Conservation (phyloP, 2,113 vertebrate species). For the Haliaeetus leucogaster region DNA sequence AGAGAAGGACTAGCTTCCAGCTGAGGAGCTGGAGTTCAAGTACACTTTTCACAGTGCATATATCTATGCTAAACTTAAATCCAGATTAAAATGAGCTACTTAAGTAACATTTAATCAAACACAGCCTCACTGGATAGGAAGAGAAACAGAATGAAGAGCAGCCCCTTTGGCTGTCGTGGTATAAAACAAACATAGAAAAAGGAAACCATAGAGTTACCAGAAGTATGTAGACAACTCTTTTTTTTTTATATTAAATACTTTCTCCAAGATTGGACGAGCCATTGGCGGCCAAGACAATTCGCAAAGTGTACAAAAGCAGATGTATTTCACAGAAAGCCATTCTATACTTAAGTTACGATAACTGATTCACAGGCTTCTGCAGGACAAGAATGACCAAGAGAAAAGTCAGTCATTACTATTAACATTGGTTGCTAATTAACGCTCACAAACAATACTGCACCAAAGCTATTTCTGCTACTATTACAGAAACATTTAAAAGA, state of each 20-base stretch:
- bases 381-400: background rate
- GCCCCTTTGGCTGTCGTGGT: background rate
- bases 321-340: background rate
- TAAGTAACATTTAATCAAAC: background rate
- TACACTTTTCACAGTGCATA: background rate
- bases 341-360: background rate
- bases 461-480: background rate
- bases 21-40: background rate
- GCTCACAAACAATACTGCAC: background rate
- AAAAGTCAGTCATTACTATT: background rate
- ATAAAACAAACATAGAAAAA: background rate
- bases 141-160: background rate
- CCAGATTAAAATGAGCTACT: background rate
- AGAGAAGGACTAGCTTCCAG: background rate
- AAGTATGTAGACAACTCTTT: background rate
- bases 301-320: background rate
- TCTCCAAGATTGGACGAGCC: background rate
- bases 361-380: background rate
- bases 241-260: background rate
- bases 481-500: background rate
- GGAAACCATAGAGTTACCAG: background rate
- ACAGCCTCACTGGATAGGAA: background rate
- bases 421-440: background rate
- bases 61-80: background rate
- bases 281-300: background rate